Percentiles rank a stretch among this genome's conserved stretches.
These are phyloP conservation scores for Perodicticus potto DNA, from an alignment of 2,797 vertebrate genomes.

Conservation along the genomic window DNA sequence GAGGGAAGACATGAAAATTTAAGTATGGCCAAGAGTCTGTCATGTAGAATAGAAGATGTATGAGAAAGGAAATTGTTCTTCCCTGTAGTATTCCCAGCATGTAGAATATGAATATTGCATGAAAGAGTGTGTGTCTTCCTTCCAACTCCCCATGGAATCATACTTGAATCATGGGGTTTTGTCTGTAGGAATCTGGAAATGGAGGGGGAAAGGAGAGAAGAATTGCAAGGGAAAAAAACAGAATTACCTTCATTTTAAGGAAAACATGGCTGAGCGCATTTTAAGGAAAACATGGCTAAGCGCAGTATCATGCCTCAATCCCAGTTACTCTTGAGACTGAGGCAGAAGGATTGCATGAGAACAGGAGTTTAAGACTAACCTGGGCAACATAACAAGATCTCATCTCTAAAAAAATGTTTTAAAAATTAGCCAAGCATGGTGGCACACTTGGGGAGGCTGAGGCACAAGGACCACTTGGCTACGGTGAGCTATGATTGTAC, in stretches of 20 bases:
- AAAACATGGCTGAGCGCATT: neutral
- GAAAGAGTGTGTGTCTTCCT: neutral
- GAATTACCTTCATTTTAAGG: neutral
- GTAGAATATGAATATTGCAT: conserved; percentile 8
- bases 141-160: neutral
- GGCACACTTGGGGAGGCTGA: no score
- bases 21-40: neutral
- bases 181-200: neutral
- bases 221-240: neutral
- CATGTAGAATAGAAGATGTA: neutral
- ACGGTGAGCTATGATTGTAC: no score
- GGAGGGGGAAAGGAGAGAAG: neutral
- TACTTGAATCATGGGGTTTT: neutral
- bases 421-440: no score
- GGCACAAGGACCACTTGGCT: no score
- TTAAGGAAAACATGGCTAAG: neutral
- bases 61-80: neutral
- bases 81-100: neutral
- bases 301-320: neutral
- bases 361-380: neutral
- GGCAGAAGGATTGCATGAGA: neutral
- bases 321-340: neutral
- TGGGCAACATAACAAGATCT: neutral
- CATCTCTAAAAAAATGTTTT: no score
- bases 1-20: neutral